A percentile compares a stretch with the other conserved stretches of the same genome.
phyloP scores from a whole-genome alignment of 2,888 invertebrate genomes.

The Malacosoma neustria region DNA sequence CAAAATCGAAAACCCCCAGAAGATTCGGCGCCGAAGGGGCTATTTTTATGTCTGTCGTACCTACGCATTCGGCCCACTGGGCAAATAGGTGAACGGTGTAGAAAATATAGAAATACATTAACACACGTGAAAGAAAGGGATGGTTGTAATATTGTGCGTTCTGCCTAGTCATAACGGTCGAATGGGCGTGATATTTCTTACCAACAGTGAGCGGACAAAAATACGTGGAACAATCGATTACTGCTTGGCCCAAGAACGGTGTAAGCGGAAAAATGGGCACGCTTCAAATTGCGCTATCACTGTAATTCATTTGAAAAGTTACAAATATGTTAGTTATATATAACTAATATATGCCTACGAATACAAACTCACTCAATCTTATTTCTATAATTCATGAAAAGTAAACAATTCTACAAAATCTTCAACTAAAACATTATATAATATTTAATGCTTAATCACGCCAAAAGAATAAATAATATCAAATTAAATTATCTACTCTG shows the following conservation, averaged over 20 bases:
- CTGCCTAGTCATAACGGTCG: slow-evolving; percentile 73
- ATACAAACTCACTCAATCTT: too few relatives aligned
- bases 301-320: too few relatives aligned
- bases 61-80: slow-evolving; percentile 68
- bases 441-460: too few relatives aligned
- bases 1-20: slow-evolving; percentile 62
- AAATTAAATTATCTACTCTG: too few relatives aligned
- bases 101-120: slow-evolving; percentile 19
- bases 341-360: too few relatives aligned
- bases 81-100: slow-evolving; percentile 39
- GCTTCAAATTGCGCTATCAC: not conserved
- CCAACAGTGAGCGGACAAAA: slow-evolving; percentile 72
- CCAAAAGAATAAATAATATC: too few relatives aligned
- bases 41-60: slow-evolving; percentile 74
- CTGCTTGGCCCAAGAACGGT: slow-evolving; percentile 36
- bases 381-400: too few relatives aligned
- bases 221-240: slow-evolving; percentile 72
- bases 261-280: slow-evolving; percentile 33
- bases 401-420: too few relatives aligned
- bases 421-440: too few relatives aligned
- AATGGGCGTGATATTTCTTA: slow-evolving; percentile 76
- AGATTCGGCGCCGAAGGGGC: slow-evolving; percentile 73
- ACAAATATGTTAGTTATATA: too few relatives aligned
- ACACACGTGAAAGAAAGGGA: slow-evolving; percentile 64
- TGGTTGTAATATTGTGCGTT: slow-evolving; percentile 57